Conservation (phyloP, 2,888 invertebrate species). For the Cosmia trapezina region DNA sequence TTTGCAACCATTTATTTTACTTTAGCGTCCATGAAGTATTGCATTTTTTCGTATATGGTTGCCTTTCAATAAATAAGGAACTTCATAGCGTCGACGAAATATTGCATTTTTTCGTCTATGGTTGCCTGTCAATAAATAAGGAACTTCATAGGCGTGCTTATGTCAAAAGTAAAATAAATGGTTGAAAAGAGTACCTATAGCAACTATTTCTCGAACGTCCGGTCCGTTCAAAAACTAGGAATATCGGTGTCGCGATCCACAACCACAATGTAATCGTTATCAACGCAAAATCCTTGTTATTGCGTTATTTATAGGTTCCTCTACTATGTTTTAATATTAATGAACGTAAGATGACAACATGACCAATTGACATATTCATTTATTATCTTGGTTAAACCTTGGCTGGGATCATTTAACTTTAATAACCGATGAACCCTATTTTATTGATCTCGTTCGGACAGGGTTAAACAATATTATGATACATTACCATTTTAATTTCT, state of each 20-base stretch:
- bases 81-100: too few relatives aligned
- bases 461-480: slow-evolving; percentile 32
- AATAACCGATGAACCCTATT: slow-evolving; percentile 30
- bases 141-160: too few relatives aligned
- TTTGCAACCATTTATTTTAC: too few relatives aligned
- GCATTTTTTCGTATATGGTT: too few relatives aligned
- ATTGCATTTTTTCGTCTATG: too few relatives aligned
- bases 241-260: slow-evolving; percentile 28
- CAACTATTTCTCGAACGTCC: slow-evolving; percentile 26
- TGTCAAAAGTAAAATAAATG: too few relatives aligned
- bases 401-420: slow-evolving; percentile 39
- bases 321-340: slow-evolving; percentile 31
- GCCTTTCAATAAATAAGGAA: too few relatives aligned
- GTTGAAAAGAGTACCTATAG: too few relatives aligned
- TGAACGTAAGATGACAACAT: slow-evolving; percentile 30
- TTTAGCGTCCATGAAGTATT: too few relatives aligned
- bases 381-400: slow-evolving; percentile 44
- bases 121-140: too few relatives aligned
- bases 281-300: slow-evolving; percentile 40
- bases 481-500: slow-evolving; percentile 11
- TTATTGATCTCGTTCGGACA: slow-evolving; percentile 16
- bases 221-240: slow-evolving; percentile 31
- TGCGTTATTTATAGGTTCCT: slow-evolving; percentile 42
- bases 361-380: slow-evolving; percentile 13
- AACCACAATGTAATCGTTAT: slow-evolving; percentile 33